Evolutionary conservation across 2,888 invertebrate species (phyloP).

Genomic region (Campoplex nolae): DNA sequence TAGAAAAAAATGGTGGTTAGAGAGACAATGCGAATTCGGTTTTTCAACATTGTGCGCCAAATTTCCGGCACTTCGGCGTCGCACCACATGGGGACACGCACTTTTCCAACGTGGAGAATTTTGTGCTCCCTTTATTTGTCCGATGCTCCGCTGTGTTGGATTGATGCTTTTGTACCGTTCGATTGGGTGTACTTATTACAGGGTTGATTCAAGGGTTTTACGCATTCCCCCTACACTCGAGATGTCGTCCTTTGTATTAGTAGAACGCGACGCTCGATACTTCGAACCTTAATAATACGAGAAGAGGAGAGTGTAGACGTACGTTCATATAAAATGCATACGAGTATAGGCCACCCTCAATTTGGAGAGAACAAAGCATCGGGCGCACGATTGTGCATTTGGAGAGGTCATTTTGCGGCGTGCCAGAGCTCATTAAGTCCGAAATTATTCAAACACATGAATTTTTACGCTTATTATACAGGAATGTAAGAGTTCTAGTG

Average conservation of each 20-base stretch:
- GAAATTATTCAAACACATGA: conserved; percentile 65
- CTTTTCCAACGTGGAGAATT: background rate
- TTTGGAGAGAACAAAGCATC: conserved; percentile 67
- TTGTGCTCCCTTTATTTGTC: conserved; percentile 1
- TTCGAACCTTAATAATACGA: conserved; percentile 60
- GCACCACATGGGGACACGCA: background rate
- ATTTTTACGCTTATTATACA: conserved; percentile 2
- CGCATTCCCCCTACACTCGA: background rate
- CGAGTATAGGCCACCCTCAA: conserved; percentile 9
- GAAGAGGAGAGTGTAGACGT: conserved; percentile 14
- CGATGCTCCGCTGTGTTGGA: background rate
- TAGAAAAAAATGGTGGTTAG: background rate
- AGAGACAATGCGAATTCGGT: background rate
- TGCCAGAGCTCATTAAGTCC: conserved; percentile 76
- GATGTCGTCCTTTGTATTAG: conserved; percentile 48
- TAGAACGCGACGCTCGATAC: background rate
- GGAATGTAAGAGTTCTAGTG: background rate
- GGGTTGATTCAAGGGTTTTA: background rate
- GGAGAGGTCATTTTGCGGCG: conserved; percentile 51
- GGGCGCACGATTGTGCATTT: conserved; percentile 73
- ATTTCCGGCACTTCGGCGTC: background rate
- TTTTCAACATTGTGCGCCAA: background rate
- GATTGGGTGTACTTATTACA: background rate
- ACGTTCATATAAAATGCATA: conserved; percentile 1
- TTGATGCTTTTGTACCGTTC: background rate